These are phyloP conservation scores for Drosophila birchii DNA, from an alignment of 2,888 invertebrate genomes.

Conservation along the genomic window DNA sequence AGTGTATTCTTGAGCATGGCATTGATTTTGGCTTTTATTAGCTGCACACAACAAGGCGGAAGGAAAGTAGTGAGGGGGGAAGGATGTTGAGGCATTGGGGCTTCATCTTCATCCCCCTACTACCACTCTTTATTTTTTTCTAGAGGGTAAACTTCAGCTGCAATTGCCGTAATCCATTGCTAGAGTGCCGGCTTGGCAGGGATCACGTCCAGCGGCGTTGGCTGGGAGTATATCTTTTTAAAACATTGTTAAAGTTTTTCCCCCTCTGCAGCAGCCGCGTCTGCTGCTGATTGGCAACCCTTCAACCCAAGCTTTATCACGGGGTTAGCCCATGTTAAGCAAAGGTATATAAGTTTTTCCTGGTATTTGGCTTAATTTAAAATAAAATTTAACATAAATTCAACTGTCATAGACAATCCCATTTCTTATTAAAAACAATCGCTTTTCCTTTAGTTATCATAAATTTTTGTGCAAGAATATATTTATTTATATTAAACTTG, in stretches of 20 bases:
- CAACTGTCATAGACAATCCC: neutral
- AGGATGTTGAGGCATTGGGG: conserved; percentile 32
- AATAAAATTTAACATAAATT: too few relatives aligned
- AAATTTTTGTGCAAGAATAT: neutral
- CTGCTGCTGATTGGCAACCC: conserved; percentile 50
- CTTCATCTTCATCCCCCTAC: conserved; percentile 45
- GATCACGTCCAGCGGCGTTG: conserved; percentile 73
- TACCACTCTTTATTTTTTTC: neutral
- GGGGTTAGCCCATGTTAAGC: neutral
- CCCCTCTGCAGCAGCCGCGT: conserved; percentile 34
- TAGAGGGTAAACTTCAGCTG: conserved; percentile 58
- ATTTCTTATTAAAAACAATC: neutral
- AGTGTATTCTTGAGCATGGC: conserved; percentile 46
- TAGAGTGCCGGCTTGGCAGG: conserved; percentile 61
- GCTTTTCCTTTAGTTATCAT: neutral
- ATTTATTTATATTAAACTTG: neutral
- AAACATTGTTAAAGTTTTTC: conserved; percentile 80
- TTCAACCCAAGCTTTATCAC: conserved; percentile 33
- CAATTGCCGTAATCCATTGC: conserved; percentile 77
- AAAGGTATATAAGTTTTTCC: conserved; percentile 20
- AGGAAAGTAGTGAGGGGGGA: neutral
- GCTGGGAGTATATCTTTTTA: conserved; percentile 76
- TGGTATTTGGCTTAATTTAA: too few relatives aligned
- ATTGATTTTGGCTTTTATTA: conserved; percentile 81
- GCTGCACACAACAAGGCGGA: conserved; percentile 55